Evolutionary conservation across 2,113 vertebrate species (phyloP).

Genomic region (Rhizomys pruinosus): DNA sequence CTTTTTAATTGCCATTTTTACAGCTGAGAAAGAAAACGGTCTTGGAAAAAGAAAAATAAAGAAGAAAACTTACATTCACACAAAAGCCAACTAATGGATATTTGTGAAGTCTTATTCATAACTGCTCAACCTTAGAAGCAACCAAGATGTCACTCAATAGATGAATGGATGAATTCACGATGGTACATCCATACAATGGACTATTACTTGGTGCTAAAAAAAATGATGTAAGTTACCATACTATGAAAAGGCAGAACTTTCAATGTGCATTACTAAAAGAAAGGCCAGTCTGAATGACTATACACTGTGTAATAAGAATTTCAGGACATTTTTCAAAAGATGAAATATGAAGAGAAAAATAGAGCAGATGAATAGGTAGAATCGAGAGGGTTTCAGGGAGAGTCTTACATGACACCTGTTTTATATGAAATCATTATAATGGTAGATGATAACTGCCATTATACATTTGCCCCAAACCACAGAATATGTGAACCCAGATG

Average conservation of each 20-base stretch:
- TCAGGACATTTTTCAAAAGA: background rate
- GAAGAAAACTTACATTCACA: background rate
- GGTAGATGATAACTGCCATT: background rate
- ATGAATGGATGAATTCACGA: background rate
- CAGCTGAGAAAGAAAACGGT: background rate
- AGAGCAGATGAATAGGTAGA: too few relatives aligned
- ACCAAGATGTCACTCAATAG: background rate
- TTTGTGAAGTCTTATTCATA: background rate
- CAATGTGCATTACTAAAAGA: background rate
- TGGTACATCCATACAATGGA: background rate
- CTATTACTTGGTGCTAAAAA: background rate
- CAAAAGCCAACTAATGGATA: background rate
- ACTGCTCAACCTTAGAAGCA: background rate
- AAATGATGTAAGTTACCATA: background rate
- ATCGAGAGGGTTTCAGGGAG: too few relatives aligned
- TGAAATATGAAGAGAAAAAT: background rate
- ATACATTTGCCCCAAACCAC: too few relatives aligned
- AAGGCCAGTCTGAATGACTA: background rate
- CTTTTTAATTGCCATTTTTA: conserved; percentile 6
- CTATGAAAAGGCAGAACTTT: background rate
- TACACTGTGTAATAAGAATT: background rate
- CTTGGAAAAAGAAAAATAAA: background rate
- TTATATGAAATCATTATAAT: background rate
- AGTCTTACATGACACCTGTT: background rate
- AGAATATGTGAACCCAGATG: background rate